These are phyloP conservation scores for Cyprinodon tularosa DNA, from an alignment of 2,113 vertebrate genomes.

Conservation along the genomic window DNA sequence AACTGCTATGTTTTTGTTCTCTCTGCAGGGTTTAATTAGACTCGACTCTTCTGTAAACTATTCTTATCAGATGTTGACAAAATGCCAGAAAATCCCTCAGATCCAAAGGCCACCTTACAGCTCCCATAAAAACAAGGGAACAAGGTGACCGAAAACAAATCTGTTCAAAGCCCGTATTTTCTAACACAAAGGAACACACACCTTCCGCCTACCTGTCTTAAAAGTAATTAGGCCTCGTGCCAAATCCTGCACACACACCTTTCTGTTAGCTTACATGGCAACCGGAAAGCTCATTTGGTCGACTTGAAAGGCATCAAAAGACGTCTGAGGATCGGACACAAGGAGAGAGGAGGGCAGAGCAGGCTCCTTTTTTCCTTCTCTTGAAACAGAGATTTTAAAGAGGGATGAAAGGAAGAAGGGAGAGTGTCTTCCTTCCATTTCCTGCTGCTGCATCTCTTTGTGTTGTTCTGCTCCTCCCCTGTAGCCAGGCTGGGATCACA, in stretches of 20 bases:
- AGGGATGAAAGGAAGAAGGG: constrained; percentile 68
- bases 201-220: constrained; percentile 58
- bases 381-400: constrained; percentile 65
- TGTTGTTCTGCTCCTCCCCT: constrained; percentile 47
- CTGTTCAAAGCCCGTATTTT: constrained; percentile 46
- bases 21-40: not conserved
- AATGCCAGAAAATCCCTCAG: constrained; percentile 28
- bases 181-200: constrained; percentile 43
- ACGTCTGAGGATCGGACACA: constrained; percentile 27
- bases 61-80: constrained; percentile 12
- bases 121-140: constrained; percentile 34
- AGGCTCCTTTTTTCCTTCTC: not conserved
- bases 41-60: not conserved
- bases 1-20: not conserved
- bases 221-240: constrained; percentile 63
- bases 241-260: constrained; percentile 30
- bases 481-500: constrained; percentile 69
- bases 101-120: constrained; percentile 1
- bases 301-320: constrained; percentile 74
- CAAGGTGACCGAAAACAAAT: constrained; percentile 30
- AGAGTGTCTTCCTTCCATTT: constrained; percentile 64
- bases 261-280: constrained; percentile 34
- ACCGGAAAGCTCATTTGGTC: constrained; percentile 50
- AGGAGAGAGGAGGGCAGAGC: constrained; percentile 6
- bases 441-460: constrained; percentile 50